phyloP scores from a whole-genome alignment of 2,888 invertebrate species.

The Neelides folsomi region DNA sequence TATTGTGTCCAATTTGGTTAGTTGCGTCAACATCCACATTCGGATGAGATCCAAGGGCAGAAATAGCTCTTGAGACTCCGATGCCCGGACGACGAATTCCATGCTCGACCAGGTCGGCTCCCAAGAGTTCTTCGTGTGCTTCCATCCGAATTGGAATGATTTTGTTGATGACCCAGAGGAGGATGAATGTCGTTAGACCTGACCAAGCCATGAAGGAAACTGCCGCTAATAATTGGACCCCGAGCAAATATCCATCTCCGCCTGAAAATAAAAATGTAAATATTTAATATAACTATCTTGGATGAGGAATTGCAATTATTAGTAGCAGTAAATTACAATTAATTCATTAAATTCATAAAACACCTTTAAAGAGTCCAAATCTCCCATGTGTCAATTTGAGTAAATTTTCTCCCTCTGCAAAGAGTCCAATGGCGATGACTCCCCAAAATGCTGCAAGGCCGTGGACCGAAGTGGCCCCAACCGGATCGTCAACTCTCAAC shows the following conservation, averaged over 20 bases:
- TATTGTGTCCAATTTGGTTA: slow-evolving; percentile 31
- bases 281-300: neutral
- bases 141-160: slow-evolving; percentile 73
- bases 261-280: slow-evolving; percentile 42
- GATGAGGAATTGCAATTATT: too few species aligned
- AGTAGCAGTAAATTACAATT: too few species aligned
- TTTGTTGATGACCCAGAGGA: slow-evolving; percentile 65
- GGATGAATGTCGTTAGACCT: slow-evolving; percentile 51
- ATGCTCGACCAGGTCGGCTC: slow-evolving; percentile 81
- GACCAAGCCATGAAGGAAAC: slow-evolving; percentile 64
- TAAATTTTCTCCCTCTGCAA: slow-evolving; percentile 71
- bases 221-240: slow-evolving; percentile 61
- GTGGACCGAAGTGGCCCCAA: slow-evolving; percentile 69
- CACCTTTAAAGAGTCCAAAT: slow-evolving; percentile 40
- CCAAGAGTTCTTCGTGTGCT: slow-evolving; percentile 64
- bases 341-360: neutral
- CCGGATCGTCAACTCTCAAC: slow-evolving; percentile 73
- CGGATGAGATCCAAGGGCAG: slow-evolving; percentile 34
- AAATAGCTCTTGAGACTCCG: slow-evolving; percentile 37
- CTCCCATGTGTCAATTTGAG: slow-evolving; percentile 56
- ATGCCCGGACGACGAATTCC: slow-evolving; percentile 51
- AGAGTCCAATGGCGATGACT: slow-evolving; percentile 72
- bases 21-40: slow-evolving; percentile 29
- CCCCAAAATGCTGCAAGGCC: slow-evolving; percentile 48
- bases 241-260: slow-evolving; percentile 75